A percentile compares a stretch with the other conserved stretches of the same genome.
These are phyloP conservation scores for Syrphus vitripennis DNA, from an alignment of 2,888 invertebrate genomes.

Conservation along the genomic window DNA sequence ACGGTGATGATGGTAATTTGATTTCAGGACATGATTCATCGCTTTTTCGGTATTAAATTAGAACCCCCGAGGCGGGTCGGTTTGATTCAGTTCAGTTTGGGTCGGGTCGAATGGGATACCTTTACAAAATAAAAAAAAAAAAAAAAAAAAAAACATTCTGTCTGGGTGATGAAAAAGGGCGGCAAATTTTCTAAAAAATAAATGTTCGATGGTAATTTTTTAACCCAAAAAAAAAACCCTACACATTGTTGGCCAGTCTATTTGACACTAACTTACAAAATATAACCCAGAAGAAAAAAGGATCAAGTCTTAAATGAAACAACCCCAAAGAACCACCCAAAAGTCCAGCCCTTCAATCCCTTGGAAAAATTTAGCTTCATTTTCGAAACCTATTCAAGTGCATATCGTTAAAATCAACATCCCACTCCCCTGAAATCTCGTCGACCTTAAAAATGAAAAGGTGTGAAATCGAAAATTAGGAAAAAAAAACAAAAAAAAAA, in stretches of 20 bases:
- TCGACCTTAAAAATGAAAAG: slow-evolving; percentile 45
- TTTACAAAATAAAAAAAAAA: neutral
- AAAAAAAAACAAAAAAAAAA: slow-evolving; percentile 17
- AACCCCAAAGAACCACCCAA: neutral
- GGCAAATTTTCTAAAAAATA: slow-evolving; percentile 35
- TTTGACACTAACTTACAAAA: neutral
- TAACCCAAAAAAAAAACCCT: slow-evolving; percentile 43
- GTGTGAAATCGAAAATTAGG: slow-evolving; percentile 67
- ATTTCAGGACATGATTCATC: slow-evolving; percentile 70
- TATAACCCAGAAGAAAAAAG: neutral
- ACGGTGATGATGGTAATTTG: slow-evolving; percentile 68
- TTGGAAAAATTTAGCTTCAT: slow-evolving; percentile 39
- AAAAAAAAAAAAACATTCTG: neutral
- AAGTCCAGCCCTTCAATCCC: neutral
- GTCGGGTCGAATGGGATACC: neutral
- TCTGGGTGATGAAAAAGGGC: slow-evolving; percentile 18
- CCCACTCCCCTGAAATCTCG: neutral
- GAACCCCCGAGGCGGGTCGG: neutral
- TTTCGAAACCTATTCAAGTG: slow-evolving; percentile 56
- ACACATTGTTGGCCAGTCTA: slow-evolving; percentile 26
- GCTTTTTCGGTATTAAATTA: slow-evolving; percentile 66
- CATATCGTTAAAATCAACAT: slow-evolving; percentile 44
- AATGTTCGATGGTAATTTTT: slow-evolving; percentile 64
- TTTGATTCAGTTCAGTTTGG: neutral
- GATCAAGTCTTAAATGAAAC: slow-evolving; percentile 28